Evolutionary conservation across 2,797 vertebrate genomes (phyloP).

Genomic region (Jordanella pulchra): DNA sequence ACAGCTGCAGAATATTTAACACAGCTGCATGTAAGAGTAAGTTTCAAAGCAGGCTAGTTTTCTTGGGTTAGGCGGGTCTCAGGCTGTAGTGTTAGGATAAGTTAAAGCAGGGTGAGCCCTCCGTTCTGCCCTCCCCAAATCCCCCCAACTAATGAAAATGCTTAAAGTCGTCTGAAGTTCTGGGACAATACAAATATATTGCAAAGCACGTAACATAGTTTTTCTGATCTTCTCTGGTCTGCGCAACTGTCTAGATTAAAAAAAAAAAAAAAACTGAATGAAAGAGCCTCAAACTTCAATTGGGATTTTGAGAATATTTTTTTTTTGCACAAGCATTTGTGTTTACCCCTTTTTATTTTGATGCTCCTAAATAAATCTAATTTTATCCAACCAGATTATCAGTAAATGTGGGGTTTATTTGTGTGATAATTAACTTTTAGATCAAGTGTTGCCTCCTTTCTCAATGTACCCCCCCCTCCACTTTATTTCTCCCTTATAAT

Average conservation of each 20-base stretch:
- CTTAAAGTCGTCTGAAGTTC: not conserved
- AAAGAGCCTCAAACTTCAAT: not conserved
- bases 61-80: not conserved
- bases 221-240: not conserved
- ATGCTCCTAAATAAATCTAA: not conserved
- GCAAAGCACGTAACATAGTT: not conserved
- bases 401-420: not conserved
- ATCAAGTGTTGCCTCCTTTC: too few relatives aligned
- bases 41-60: not conserved
- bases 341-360: not conserved
- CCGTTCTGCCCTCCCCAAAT: not conserved
- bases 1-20: not conserved
- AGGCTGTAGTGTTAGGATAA: not conserved
- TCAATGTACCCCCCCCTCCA: too few relatives aligned
- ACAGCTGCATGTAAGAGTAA: not conserved
- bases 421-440: too few relatives aligned
- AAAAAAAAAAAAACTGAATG: too few relatives aligned
- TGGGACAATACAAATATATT: not conserved
- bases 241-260: not conserved
- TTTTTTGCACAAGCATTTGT: not conserved
- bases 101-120: not conserved
- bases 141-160: not conserved
- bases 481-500: too few relatives aligned
- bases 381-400: not conserved
- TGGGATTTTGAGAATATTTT: not conserved